These are phyloP conservation scores for Euspilapteryx auroguttella DNA, from an alignment of 2,888 invertebrate species.

Conservation along the genomic window DNA sequence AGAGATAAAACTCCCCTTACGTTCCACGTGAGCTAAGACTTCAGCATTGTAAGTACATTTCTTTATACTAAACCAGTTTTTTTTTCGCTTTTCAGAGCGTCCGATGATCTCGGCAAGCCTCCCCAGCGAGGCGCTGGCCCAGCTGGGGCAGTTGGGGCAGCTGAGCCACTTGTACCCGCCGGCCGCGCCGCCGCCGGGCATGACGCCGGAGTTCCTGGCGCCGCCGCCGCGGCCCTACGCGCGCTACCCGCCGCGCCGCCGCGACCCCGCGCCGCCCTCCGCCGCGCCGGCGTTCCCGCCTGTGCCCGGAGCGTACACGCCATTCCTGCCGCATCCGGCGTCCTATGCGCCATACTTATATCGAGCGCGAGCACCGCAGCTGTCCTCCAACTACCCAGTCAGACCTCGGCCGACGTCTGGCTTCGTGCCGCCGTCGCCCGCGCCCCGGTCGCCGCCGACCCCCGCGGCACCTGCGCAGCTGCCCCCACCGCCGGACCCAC, in stretches of 20 bases:
- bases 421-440: conserved; percentile 43
- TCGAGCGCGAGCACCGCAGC: conserved; percentile 37
- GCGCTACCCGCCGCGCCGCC: conserved; percentile 46
- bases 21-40: no score
- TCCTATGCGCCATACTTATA: conserved; percentile 43
- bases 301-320: conserved; percentile 34
- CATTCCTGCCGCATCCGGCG: conserved; percentile 44
- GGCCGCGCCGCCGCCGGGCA: conserved; percentile 31
- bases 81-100: conserved; percentile 37
- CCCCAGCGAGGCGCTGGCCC: conserved; percentile 67
- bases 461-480: conserved; percentile 31
- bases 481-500: conserved; percentile 28
- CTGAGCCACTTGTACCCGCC: conserved; percentile 62
- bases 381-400: conserved; percentile 30
- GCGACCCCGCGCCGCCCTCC: conserved; percentile 19
- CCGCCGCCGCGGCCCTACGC: conserved; percentile 66
- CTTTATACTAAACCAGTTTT: no score
- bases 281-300: conserved; percentile 24
- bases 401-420: conserved; percentile 41
- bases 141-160: conserved; percentile 59
- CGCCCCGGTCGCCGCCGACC: conserved; percentile 34
- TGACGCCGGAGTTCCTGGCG: conserved; percentile 66
- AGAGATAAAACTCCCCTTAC: no score
- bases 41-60: no score
- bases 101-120: conserved; percentile 70